Conservation (phyloP, 2,888 invertebrate genomes). For the Smittia sp. region DNA sequence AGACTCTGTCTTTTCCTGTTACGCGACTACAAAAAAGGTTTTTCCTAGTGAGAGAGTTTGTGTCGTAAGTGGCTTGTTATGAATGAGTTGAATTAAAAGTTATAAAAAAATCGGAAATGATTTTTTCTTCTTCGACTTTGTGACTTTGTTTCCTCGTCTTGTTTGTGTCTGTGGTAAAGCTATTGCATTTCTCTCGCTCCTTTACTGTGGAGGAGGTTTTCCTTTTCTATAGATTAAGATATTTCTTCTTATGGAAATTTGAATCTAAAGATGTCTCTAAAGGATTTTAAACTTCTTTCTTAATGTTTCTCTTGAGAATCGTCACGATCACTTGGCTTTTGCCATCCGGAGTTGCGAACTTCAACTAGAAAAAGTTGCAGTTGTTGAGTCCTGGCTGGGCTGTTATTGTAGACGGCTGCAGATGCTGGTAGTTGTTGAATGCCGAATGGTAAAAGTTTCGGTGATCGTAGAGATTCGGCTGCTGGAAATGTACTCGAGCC, state of each 20-base stretch:
- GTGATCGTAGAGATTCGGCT: constrained; percentile 39
- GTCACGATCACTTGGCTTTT: not conserved
- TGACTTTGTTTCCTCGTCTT: not conserved
- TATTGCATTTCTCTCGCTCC: constrained; percentile 9
- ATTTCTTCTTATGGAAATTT: not conserved
- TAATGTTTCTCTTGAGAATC: not conserved
- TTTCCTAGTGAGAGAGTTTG: not conserved
- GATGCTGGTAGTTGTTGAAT: constrained; percentile 37
- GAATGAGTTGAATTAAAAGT: not conserved
- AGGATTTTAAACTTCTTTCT: not conserved
- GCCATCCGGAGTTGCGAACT: not conserved
- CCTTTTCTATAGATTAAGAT: not conserved
- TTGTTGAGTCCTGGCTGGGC: constrained; percentile 35
- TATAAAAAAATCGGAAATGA: not conserved
- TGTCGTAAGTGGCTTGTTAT: not conserved
- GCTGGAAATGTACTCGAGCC: constrained; percentile 38
- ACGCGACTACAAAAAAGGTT: not conserved
- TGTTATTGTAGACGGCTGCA: constrained; percentile 20
- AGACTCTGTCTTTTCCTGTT: constrained; percentile 8
- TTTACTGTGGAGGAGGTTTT: not conserved
- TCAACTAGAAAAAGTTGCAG: constrained; percentile 40
- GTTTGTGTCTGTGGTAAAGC: not conserved
- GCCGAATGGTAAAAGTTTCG: constrained; percentile 17
- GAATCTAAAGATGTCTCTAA: constrained; percentile 11
- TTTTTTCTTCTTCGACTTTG: not conserved